Evolutionary conservation across 2,797 vertebrate species (phyloP).

Genomic region (Pseudotriccus pelzelni): DNA sequence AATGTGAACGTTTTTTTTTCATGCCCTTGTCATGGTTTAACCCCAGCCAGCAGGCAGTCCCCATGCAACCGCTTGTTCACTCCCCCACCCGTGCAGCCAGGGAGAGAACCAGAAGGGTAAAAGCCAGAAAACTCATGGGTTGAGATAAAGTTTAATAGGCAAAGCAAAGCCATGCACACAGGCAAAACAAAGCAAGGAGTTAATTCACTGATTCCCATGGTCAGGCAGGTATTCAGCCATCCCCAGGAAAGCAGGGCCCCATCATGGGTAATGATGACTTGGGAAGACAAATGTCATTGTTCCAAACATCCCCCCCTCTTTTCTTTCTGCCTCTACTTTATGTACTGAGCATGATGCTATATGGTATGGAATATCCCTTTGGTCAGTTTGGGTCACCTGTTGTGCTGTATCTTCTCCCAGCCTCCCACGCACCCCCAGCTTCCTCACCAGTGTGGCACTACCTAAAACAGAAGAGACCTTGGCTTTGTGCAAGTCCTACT

Average conservation of each 20-base stretch:
- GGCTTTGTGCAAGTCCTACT: not conserved
- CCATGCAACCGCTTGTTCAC: not conserved
- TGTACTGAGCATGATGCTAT: not conserved
- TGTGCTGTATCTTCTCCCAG: not conserved
- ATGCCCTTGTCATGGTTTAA: not conserved
- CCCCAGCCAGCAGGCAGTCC: not conserved
- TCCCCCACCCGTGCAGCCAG: fast-evolving
- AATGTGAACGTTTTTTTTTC: not conserved
- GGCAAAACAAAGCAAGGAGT: not conserved
- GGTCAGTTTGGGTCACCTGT: not conserved
- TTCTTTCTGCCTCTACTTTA: fast-evolving
- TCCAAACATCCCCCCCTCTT: not conserved
- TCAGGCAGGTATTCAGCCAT: not conserved
- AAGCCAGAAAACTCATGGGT: fast-evolving
- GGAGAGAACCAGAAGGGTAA: not conserved
- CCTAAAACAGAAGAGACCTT: fast-evolving
- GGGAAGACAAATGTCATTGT: not conserved
- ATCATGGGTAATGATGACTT: not conserved
- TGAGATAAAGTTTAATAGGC: not conserved
- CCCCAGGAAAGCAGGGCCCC: not conserved
- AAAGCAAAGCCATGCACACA: not conserved
- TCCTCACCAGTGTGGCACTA: fast-evolving
- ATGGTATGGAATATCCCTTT: not conserved
- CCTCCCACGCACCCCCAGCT: not conserved
- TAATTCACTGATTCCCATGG: not conserved